Conservation (phyloP, 2,888 invertebrate species). For the Leucoptera coffeella region DNA sequence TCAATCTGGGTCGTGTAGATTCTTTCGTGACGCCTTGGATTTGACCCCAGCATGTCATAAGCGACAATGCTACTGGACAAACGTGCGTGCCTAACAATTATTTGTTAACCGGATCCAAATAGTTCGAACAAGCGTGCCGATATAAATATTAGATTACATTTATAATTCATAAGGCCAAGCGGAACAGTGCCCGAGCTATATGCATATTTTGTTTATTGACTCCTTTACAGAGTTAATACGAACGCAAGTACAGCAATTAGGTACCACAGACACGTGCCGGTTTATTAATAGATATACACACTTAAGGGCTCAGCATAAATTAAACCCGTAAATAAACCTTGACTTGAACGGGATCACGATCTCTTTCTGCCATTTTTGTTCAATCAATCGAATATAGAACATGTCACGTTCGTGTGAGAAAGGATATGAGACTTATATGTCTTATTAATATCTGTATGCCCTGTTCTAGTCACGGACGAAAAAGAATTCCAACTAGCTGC, state of each 20-base stretch:
- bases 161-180: conserved; percentile 27
- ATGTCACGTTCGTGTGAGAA: neutral
- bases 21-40: too few relatives aligned
- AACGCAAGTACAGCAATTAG: neutral
- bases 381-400: neutral
- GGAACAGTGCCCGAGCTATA: conserved; percentile 13
- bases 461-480: too few relatives aligned
- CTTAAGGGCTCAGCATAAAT: neutral
- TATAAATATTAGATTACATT: conserved; percentile 25
- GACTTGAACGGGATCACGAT: too few relatives aligned
- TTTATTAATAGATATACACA: neutral
- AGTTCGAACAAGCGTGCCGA: conserved; percentile 14
- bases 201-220: conserved; percentile 7
- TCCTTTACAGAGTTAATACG: neutral
- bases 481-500: too few relatives aligned
- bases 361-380: too few relatives aligned
- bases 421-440: too few relatives aligned
- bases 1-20: too few relatives aligned
- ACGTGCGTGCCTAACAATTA: too few relatives aligned
- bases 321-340: neutral
- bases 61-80: too few relatives aligned
- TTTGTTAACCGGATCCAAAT: conserved; percentile 39
- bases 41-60: too few relatives aligned
- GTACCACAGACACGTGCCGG: neutral
- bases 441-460: too few relatives aligned